A percentile compares a stretch with the other conserved stretches of the same genome.
phyloP scores from a whole-genome alignment of 64 coral and sea anemone species.

The Actinia equina region DNA sequence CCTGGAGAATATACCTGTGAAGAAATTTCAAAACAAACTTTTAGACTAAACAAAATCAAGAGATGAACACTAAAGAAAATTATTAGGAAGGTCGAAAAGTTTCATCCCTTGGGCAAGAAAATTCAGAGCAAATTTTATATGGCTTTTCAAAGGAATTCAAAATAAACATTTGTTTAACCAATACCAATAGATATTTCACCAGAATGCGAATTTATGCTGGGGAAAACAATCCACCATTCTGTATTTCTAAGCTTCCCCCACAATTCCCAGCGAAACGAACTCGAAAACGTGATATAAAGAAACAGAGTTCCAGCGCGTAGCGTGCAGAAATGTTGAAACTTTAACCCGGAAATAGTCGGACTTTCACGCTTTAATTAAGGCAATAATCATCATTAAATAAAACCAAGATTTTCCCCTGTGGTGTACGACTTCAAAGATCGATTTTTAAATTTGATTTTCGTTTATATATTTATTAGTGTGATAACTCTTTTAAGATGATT shows the following conservation, averaged over 20 bases:
- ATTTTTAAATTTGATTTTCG: neutral
- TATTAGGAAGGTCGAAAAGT: no score
- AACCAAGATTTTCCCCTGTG: neutral
- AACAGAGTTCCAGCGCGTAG: slow-evolving; percentile 32
- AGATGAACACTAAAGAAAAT: no score
- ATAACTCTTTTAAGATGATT: no score
- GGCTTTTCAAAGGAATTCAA: no score
- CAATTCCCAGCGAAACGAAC: no score
- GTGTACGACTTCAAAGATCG: no score
- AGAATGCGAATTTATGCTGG: no score
- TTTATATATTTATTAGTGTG: neutral
- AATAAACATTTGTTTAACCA: no score
- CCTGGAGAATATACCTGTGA: slow-evolving; percentile 92
- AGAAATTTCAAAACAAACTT: neutral
- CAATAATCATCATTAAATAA: neutral
- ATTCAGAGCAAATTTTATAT: no score
- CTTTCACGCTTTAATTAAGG: neutral
- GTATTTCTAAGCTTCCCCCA: neutral
- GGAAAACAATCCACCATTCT: neutral
- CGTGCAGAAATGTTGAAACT: neutral
- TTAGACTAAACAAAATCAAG: no score
- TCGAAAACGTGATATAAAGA: neutral
- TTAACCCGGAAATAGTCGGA: neutral
- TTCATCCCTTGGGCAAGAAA: no score
- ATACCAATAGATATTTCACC: no score